These are phyloP conservation scores for Watsonalla cultraria DNA, from an alignment of 2,888 invertebrate species.

Conservation along the genomic window DNA sequence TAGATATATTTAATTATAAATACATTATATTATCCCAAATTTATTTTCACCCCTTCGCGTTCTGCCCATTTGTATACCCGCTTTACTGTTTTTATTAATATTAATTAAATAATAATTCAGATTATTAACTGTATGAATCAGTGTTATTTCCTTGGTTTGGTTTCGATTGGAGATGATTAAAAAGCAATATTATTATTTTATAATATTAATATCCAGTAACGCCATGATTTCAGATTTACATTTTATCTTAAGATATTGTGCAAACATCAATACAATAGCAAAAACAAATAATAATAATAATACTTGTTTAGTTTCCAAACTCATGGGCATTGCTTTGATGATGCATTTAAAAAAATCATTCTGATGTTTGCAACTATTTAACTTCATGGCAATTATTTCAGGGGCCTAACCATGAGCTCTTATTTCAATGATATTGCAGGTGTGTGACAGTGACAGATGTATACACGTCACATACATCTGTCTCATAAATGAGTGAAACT, in stretches of 20 bases:
- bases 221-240: too few species aligned
- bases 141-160: neutral
- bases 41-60: conserved; percentile 30
- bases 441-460: too few species aligned
- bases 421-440: too few species aligned
- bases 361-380: conserved; percentile 20
- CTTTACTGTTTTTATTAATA: conserved; percentile 20
- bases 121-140: neutral
- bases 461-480: too few species aligned
- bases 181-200: neutral
- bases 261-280: neutral
- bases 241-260: too few species aligned
- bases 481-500: too few species aligned
- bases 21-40: conserved; percentile 33
- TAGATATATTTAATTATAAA: conserved; percentile 47
- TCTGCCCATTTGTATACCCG: conserved; percentile 27
- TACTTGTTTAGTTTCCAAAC: conserved; percentile 9
- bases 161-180: neutral
- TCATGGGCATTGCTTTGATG: conserved; percentile 38
- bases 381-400: conserved; percentile 7
- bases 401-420: too few species aligned
- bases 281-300: neutral
- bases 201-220: too few species aligned
- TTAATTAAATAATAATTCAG: neutral
- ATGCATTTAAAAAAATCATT: conserved; percentile 28